Evolutionary conservation across 2,888 invertebrate genomes (phyloP).

Genomic region (Plusia festucae): DNA sequence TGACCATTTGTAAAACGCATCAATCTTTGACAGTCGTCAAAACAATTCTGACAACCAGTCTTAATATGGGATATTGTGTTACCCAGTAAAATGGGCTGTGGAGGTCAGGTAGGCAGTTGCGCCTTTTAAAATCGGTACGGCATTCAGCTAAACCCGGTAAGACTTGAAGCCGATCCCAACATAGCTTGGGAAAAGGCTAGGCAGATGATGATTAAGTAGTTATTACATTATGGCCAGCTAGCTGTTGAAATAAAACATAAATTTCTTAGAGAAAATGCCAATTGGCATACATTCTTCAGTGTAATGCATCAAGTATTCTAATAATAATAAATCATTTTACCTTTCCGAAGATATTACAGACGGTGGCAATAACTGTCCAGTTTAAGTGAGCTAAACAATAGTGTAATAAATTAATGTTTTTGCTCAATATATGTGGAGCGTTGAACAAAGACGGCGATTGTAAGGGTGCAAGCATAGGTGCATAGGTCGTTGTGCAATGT

Average conservation of each 20-base stretch:
- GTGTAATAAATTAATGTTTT: constrained; percentile 23
- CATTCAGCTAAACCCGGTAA: too few relatives aligned
- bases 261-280: background rate
- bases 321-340: background rate
- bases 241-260: background rate
- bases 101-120: too few relatives aligned
- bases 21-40: too few relatives aligned
- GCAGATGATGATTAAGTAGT: too few relatives aligned
- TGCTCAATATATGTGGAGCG: constrained; percentile 27
- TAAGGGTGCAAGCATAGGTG: background rate
- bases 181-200: too few relatives aligned
- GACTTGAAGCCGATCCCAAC: too few relatives aligned
- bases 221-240: too few relatives aligned
- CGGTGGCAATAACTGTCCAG: background rate
- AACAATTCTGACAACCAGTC: too few relatives aligned
- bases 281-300: background rate
- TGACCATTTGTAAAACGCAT: too few relatives aligned
- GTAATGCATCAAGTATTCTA: background rate
- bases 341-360: constrained; percentile 16
- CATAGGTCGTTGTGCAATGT: background rate
- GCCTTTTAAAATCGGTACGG: too few relatives aligned
- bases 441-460: constrained; percentile 17
- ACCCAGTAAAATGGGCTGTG: too few relatives aligned
- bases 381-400: constrained; percentile 9
- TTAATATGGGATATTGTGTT: too few relatives aligned